A percentile compares a stretch with the other conserved stretches of the same genome.
phyloP scores from a whole-genome alignment of 1,140 invertebrate species.

The Megalonaias nervosa region DNA sequence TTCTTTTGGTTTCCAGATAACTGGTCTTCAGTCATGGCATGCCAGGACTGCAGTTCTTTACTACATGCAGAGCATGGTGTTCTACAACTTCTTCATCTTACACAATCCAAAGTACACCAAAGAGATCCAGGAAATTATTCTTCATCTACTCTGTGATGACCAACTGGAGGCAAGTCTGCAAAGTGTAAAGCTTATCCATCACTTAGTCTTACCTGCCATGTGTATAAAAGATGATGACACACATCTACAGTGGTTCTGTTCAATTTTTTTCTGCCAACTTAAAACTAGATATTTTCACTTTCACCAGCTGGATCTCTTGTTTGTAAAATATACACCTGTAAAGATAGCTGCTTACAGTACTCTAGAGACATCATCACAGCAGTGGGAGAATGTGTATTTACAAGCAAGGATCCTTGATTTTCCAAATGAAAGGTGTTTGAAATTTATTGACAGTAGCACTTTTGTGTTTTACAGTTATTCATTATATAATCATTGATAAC shows the following conservation, averaged over 20 bases:
- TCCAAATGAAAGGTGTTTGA: too few species aligned
- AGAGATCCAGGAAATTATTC: slow-evolving; percentile 58
- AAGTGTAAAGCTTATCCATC: not conserved
- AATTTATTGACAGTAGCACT: too few species aligned
- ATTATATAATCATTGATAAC: too few species aligned
- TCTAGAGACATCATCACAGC: too few species aligned
- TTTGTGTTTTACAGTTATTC: too few species aligned
- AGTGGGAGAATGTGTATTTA: too few species aligned
- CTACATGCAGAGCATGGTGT: slow-evolving; percentile 86
- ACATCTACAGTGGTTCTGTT: not conserved
- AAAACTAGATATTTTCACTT: not conserved
- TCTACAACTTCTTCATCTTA: slow-evolving; percentile 84
- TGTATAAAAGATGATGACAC: slow-evolving; percentile 2
- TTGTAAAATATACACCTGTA: not conserved
- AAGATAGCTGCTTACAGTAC: too few species aligned
- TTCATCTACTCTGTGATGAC: slow-evolving; percentile 68
- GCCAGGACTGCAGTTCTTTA: slow-evolving; percentile 80
- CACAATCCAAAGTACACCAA: slow-evolving; percentile 47
- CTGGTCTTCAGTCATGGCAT: slow-evolving; percentile 81
- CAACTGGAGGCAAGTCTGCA: slow-evolving; percentile 64
- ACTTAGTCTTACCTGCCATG: not conserved
- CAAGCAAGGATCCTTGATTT: too few species aligned
- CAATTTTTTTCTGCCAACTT: not conserved
- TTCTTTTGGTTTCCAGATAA: slow-evolving; percentile 58
- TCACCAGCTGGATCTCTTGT: not conserved